Evolutionary conservation across 2,888 invertebrate species (phyloP), one percentile per base, ranked within the genome.

Genomic region (Ptilodon capucinus): DNA sequence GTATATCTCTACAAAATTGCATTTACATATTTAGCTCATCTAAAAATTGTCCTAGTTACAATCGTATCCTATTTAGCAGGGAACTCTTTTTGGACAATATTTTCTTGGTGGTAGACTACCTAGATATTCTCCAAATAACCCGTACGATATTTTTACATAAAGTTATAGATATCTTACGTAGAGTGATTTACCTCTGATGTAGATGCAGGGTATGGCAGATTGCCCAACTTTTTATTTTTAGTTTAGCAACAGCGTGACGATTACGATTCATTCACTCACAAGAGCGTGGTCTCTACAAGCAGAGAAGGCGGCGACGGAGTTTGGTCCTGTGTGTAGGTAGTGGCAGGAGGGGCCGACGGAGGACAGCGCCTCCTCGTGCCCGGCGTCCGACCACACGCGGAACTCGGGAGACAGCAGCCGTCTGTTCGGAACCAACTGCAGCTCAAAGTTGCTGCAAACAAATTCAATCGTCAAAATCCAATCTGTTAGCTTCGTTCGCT

Each of bases 291-390:
- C 92, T 57, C 92, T 88, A 75, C 95, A 95, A 34, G 94, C 91
- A 58, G 94, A 95, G 56, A 95, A 89, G 1, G 95, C 94, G 7
- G 95, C 95, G 0, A 94, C 92, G 18, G 91, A 87, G 11, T 79
- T 81, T 1, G 82, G 82, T 55, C 93, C 92, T 3, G 86, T 72
- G 74, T 95, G 94, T 40, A 95, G 81, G 79, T 93, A 95, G 74
- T 95, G 94, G 71, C 95, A 95, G 30, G 92, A 86, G 13, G 86
- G 61, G 51, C 86, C 85, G 4, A 79, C 76, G 1, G 73, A 64
- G 1, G 88, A 83, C 39, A 84, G 68, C 4, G 81, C 77, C n/a
- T 78, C 77, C 49, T 91, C 84, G 35, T 79, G 86, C 4, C 86
- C 84, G 4, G 65, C 51, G 40, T 87, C 85, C 19, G 93, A 84